These are phyloP conservation scores for Oligia fasciuncula DNA, from an alignment of 2,888 invertebrate genomes.

Conservation along the genomic window DNA sequence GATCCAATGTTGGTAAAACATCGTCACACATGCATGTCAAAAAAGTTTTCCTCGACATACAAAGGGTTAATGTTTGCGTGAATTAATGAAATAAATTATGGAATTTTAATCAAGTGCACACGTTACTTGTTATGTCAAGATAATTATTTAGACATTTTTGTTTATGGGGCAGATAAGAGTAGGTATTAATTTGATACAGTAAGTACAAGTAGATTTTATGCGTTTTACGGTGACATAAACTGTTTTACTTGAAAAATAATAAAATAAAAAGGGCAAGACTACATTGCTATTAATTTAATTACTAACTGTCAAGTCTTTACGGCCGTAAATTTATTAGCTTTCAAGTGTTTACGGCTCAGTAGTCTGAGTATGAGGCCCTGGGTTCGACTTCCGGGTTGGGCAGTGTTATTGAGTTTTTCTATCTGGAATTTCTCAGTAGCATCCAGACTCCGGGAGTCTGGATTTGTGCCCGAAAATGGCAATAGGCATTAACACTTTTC, in stretches of 20 bases:
- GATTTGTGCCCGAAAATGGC: not conserved
- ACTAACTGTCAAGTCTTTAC: not conserved
- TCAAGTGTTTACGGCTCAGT: too few relatives aligned
- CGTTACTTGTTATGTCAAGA: slow-evolving; percentile 37
- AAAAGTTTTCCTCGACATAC: slow-evolving; percentile 7
- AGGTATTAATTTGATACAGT: slow-evolving; percentile 4
- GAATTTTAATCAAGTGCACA: slow-evolving; percentile 30
- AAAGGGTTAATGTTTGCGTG: slow-evolving; percentile 56
- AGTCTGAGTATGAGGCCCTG: too few relatives aligned
- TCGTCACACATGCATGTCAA: slow-evolving; percentile 44
- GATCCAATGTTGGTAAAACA: slow-evolving; percentile 40
- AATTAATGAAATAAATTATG: slow-evolving; percentile 48
- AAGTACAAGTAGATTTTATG: not conserved
- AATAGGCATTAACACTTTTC: not conserved
- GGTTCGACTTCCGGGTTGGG: not conserved
- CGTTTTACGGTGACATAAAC: not conserved
- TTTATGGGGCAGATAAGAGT: slow-evolving; percentile 22
- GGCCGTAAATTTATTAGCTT: too few relatives aligned
- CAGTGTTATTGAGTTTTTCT: not conserved
- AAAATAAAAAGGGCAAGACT: not conserved
- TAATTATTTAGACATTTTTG: slow-evolving; percentile 23
- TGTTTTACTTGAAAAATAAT: not conserved
- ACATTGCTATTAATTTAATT: not conserved
- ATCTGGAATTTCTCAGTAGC: not conserved
- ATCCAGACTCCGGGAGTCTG: not conserved